These are phyloP conservation scores for Elephantulus edwardii DNA, from an alignment of 2,113 vertebrate species.

Conservation along the genomic window DNA sequence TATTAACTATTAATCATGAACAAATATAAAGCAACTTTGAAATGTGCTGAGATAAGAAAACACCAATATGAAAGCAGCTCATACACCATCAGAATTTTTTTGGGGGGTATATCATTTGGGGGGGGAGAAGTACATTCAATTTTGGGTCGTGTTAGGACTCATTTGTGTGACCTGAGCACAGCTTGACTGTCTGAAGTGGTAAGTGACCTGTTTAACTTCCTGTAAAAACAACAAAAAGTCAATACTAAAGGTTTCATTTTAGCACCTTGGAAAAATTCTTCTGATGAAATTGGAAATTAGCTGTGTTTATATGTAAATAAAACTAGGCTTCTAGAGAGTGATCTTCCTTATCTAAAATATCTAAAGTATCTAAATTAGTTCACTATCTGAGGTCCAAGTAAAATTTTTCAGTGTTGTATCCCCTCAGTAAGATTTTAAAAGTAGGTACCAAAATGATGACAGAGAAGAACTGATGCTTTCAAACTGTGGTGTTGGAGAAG, in stretches of 20 bases:
- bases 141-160: neutral
- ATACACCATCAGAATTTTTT: conserved; percentile 14
- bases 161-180: neutral
- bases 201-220: neutral
- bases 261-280: conserved; percentile 28
- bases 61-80: neutral
- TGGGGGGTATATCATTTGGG: no score
- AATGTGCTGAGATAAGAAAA: conserved; percentile 30
- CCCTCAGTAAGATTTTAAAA: neutral
- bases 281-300: conserved; percentile 21
- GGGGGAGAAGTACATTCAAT: neutral
- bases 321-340: neutral
- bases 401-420: conserved; percentile 1
- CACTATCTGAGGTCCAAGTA: conserved; percentile 37
- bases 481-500: no score
- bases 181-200: neutral
- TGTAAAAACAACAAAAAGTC: neutral
- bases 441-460: neutral
- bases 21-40: conserved; percentile 10
- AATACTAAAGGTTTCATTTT: neutral
- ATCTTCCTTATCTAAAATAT: no score
- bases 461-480: no score
- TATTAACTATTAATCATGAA: neutral
- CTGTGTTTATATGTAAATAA: conserved; percentile 8
- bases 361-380: conserved; percentile 52